These are phyloP conservation scores for Thaleichthys pacificus DNA, from an alignment of 2,797 vertebrate species.

Conservation along the genomic window DNA sequence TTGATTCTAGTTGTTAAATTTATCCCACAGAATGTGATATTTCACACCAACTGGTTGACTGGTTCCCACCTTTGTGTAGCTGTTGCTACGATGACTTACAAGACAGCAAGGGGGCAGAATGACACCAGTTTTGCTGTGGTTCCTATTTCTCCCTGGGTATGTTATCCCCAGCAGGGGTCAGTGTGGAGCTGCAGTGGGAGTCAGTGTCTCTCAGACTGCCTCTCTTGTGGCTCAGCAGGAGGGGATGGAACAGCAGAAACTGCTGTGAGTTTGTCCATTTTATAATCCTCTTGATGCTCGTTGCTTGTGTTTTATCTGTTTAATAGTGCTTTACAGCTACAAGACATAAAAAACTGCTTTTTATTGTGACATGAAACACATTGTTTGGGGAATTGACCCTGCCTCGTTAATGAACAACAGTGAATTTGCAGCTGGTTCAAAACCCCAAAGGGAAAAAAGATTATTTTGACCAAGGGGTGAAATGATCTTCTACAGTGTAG, in stretches of 20 bases:
- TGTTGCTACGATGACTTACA: background rate
- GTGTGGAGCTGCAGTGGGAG: slow-evolving; percentile 31
- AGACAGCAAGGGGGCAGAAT: slow-evolving; percentile 39
- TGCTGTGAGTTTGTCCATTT: slow-evolving; percentile 74
- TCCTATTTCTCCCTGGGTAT: background rate
- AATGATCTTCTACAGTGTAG: slow-evolving; percentile 60
- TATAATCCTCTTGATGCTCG: slow-evolving; percentile 74
- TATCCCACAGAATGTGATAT: no score
- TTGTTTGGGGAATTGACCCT: slow-evolving; percentile 74
- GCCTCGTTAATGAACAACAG: slow-evolving; percentile 75
- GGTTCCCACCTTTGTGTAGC: no score
- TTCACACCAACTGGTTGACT: no score
- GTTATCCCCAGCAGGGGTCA: slow-evolving; percentile 37
- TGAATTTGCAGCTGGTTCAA: slow-evolving; percentile 67
- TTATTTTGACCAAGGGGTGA: slow-evolving; percentile 63
- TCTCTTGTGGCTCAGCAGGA: background rate
- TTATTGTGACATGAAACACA: slow-evolving; percentile 75
- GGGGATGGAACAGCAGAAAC: slow-evolving; percentile 54
- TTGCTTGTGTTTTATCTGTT: slow-evolving; percentile 75
- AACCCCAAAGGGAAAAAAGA: slow-evolving; percentile 42
- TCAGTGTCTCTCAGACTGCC: background rate
- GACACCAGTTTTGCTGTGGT: slow-evolving; percentile 25
- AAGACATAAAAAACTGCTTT: slow-evolving; percentile 69
- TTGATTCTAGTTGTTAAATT: no score
- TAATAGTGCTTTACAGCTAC: slow-evolving; percentile 74